Evolutionary conservation across 2,888 invertebrate species (phyloP), one percentile per base, ranked within the genome.

Genomic region (Archaeoteleia sp.): DNA sequence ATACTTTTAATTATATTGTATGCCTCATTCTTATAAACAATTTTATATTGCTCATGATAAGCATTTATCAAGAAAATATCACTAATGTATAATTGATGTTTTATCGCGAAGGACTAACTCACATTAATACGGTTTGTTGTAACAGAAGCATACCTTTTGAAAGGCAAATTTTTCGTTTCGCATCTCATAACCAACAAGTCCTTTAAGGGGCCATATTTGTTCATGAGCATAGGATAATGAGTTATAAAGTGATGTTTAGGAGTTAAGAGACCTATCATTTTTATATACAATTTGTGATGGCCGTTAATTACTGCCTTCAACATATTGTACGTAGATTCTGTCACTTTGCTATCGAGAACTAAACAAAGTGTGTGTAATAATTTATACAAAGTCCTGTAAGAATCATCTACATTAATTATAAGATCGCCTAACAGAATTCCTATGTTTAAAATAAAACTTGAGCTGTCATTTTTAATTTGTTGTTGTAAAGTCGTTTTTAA

Each of bases 221-320:
- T n/a, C n/a, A 20, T 2, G 5, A 20, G 20, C 20, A 20, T 2
- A 20, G 20, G 20, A 20, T 20, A 20, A 20, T 20, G 20, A 4
- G 20, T 20, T 4, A 20, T 20, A 2, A 39, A 29, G 25, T 49
- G 49, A 29, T 39, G 49, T 13, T 49, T 49, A 5, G 39, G 49
- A 29, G 29, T 15, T 13, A 49, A 29, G n/a, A 6, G 29, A 2
- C 49, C 49, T 10, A 49, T 39, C 15, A 49, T 37, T 1, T n/a
- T 1, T 9, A 35, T 14, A 25, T 35, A 48, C 12, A 3, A 7
- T 15, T 12, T 20, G 10, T 48, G 48, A 25, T 48, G 48, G 8
- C 2, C 1, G 1, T 17, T 2, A 13, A 48, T 48, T 0, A 13
- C 4, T 13, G 2, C 23, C 23, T 25, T 48, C 13, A 48, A 25